Evolutionary conservation across 2,113 vertebrate species (phyloP), one percentile per base, ranked within the genome.

Genomic region (Phaethon lepturus): DNA sequence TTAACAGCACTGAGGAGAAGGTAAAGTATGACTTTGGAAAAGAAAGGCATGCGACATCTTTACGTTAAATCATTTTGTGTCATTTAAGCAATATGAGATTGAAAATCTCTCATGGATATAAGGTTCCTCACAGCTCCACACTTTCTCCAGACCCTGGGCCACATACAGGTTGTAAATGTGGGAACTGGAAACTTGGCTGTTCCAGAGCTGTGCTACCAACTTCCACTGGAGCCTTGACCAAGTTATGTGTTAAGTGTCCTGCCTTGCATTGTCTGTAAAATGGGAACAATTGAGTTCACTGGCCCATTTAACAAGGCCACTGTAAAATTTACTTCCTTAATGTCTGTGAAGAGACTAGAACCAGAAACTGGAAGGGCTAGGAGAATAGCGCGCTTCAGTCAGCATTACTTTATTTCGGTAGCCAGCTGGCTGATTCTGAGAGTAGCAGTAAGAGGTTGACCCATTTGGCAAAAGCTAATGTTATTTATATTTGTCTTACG

Each of bases 381-480:
- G 62, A 84, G 77, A 82, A 92, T 88, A 82, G 45, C 84, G 49
- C 90, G 55, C 58, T 95, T 82, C 91, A 84, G 86, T 88, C 78
- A 95, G 29, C 47, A 64, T 90, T 86, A 79, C 90, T 94, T 94
- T 78, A 64, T 88, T 92, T 93, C 58, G 40, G 72, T 83, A 87
- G 76, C 81, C 85, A 92, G 71, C 55, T 97, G 90, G 62, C 74
- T 82, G 66, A 86, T 94, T 97, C 79, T 83, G 93, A 78, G 26
- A n/a, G 53, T 89, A 67, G 47, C 88, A 86, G 42, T 58, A 84
- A 82, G 86, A 88, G 49, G 31, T 53, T 96, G 95, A 90, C 78
- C 91, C 58, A 95, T 93, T 95, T 96, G 92, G 85, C 77, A 94
- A 82, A 92, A 95, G 82, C 20, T 72, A 45, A 81, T 64, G 38